Evolutionary conservation across 2,888 invertebrate species (phyloP), one percentile per base, ranked within the genome.

Genomic region (Ophion slaviceki): DNA sequence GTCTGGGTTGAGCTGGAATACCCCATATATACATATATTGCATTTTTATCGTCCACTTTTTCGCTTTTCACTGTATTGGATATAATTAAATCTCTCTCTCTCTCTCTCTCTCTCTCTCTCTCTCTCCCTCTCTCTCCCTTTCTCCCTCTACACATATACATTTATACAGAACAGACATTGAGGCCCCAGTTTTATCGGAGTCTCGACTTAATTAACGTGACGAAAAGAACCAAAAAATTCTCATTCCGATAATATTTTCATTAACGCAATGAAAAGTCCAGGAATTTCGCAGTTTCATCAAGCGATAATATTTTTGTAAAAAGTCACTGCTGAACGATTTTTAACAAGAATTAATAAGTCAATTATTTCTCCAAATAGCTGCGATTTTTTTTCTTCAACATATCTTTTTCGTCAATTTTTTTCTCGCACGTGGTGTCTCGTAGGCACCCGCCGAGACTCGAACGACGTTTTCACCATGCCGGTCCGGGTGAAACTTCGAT

Each of bases 401-500:
- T 47, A 0, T 14, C 11, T 62, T 24, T 45, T 17, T 28, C 28
- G 1, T 5, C 7, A 7, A 53, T 7, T 32, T 68, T 68, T 59
- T 36, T 1, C 36, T 47, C 24, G 40, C 36, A 61, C 14, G 11
- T 53, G 11, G 14, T 14, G 53, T 11, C 53, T 53, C 14, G 14
- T 53, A 53, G 17, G 53, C 10, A 53, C 53, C 3, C 11, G 11
- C 53, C 1, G 53, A 53, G 11, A 53, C 14, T 14, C 4, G 14
- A 53, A 53, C 53, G 53, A 14, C 14, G 53, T 53, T 7, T 53
- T 8, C 3, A 14, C 53, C 14, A 14, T 14, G 53, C 14, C 14
- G 11, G 11, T 14, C 0, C 0, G 11, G 53, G 14, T 53, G 3
- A 36, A 36, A 36, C 14, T 72, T 40, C 83, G 40, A 85, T 80